phyloP scores from a whole-genome alignment of 2,888 invertebrate species.

The Melinaea menophilus region DNA sequence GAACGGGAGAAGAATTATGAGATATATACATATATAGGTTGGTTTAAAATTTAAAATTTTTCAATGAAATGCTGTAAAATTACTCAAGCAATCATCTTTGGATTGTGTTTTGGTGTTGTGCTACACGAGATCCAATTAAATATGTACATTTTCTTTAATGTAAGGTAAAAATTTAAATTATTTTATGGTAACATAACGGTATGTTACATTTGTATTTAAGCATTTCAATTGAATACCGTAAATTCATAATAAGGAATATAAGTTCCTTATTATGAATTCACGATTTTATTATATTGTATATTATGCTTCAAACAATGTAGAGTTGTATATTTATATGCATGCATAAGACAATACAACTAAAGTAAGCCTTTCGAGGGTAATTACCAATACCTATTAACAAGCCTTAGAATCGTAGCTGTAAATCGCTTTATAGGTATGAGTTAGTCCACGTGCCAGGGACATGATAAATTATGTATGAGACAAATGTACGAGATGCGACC shows the following conservation, averaged over 20 bases:
- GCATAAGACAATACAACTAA: conserved; percentile 19
- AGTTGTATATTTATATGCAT: conserved; percentile 7
- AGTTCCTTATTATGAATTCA: not conserved
- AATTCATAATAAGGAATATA: not conserved
- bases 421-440: conserved; percentile 52
- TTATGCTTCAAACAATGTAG: not conserved
- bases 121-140: no score
- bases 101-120: no score
- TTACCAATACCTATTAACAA: conserved; percentile 38
- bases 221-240: not conserved
- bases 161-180: no score
- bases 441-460: conserved; percentile 55
- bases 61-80: no score
- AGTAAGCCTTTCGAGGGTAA: conserved; percentile 33
- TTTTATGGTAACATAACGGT: no score
- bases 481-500: conserved; percentile 41
- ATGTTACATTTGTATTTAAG: no score
- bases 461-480: conserved; percentile 60
- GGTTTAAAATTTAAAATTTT: no score
- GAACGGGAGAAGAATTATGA: not conserved
- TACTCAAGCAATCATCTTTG: no score
- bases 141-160: no score
- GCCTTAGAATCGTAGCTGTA: conserved; percentile 45
- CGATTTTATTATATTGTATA: not conserved
- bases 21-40: no score